A percentile compares a stretch with the other conserved stretches of the same genome.
Evolutionary conservation across 92 coral and sea anemone species (phyloP).

Genomic region (Zoanthus sociatus): DNA sequence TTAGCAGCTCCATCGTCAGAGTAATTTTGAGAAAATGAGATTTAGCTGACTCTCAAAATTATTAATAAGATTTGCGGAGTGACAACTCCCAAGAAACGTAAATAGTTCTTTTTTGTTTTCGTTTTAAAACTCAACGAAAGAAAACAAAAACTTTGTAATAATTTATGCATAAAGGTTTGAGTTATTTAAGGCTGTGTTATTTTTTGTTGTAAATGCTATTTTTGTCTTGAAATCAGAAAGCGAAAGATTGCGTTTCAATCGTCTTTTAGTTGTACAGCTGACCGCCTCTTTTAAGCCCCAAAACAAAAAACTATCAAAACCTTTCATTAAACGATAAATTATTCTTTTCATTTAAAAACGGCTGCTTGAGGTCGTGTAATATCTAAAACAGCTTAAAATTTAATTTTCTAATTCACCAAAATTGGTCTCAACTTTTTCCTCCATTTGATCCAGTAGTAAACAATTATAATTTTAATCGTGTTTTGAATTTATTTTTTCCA

Average conservation of each 20-base stretch:
- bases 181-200: not conserved
- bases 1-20: not conserved
- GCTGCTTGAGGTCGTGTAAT: not conserved
- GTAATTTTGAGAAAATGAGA: not conserved
- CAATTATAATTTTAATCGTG: no score
- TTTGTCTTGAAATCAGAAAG: not conserved
- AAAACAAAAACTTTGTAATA: not conserved
- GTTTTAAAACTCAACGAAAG: not conserved
- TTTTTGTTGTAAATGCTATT: not conserved
- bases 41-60: not conserved
- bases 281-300: not conserved
- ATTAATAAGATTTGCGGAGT: not conserved
- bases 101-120: not conserved
- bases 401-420: no score
- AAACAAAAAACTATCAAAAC: not conserved
- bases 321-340: not conserved
- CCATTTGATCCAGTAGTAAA: no score
- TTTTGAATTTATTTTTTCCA: no score
- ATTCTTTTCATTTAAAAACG: not conserved
- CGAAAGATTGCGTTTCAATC: not conserved
- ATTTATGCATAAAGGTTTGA: not conserved
- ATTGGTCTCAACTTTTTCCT: no score
- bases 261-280: not conserved
- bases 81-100: not conserved
- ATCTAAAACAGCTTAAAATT: not conserved